Base-by-base conservation (phyloP, 2,113 vertebrate species). In the Columba janthina region DNA sequence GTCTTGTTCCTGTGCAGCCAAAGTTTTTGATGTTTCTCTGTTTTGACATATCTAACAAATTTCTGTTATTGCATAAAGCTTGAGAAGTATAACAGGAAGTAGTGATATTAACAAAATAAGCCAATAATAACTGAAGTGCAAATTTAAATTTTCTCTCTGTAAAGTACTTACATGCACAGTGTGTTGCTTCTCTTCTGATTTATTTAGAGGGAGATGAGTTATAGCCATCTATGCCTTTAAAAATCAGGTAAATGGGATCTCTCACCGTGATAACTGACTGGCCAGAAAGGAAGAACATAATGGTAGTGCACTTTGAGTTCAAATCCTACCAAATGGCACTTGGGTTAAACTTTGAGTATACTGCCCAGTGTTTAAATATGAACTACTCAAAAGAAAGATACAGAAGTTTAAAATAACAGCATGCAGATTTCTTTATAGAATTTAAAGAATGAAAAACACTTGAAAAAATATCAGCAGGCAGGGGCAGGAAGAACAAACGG, bases 381-480 rank as follows among this genome's bases (percentile, higher is more conserved):
- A 97, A 87, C 94, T 28, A n/a, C 86, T 93, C 77, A 92, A 93
- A 96, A 92, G 95, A 97, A 94, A 97, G 95, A 98, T 96, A 94
- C 97, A 89, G 97, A 98, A 98, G 98, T 98, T 98, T 98, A 98
- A 98, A 98, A 98, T 98, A 98, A 98, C 98, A 98, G 97, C 97
- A 97, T 97, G 88, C 96, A 96, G 97, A 97, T 98, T 98, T 98
- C 97, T 98, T 97, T 97, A 97, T 98, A 98, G 97, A 98, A 98
- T 98, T 98, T 98, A 97, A 98, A 97, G 97, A 98, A 99, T 99
- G 98, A 98, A 98, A 99, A 99, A 98, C 99, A 99, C 98, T 99
- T 99, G 99, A 97, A 97, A 98, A 99, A 99, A 99, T 98, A 99
- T 96, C 97, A 97, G 97, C 97, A 98, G 97, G 97, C 97, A 97